Conservation (phyloP, 1,140 invertebrate genomes). For the Drosophila parabipectinata region DNA sequence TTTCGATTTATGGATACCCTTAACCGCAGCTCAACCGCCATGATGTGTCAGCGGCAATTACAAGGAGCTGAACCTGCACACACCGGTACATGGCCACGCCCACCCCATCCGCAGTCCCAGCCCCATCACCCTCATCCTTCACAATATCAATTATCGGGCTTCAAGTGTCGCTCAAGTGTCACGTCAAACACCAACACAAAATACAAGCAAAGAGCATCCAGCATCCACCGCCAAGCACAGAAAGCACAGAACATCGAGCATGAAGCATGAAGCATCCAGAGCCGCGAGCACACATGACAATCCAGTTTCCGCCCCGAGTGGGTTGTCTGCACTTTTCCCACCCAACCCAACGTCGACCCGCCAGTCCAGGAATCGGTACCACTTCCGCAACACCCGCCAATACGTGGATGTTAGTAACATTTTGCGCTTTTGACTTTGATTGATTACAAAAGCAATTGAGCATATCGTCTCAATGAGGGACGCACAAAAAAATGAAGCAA, state of each 20-base stretch:
- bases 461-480: slow-evolving; percentile 39
- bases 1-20: slow-evolving; percentile 17
- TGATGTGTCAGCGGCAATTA: slow-evolving; percentile 68
- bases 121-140: slow-evolving; percentile 18
- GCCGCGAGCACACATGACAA: slow-evolving; percentile 47
- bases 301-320: slow-evolving; percentile 36
- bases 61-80: slow-evolving; percentile 42
- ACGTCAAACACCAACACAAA: slow-evolving; percentile 69
- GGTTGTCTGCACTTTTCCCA: slow-evolving; percentile 47
- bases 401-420: slow-evolving; percentile 29
- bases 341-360: slow-evolving; percentile 1
- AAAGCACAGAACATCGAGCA: not conserved
- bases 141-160: slow-evolving; percentile 76
- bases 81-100: slow-evolving; percentile 20
- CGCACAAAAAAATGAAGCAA: slow-evolving; percentile 17
- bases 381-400: slow-evolving; percentile 1
- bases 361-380: not conserved
- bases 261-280: slow-evolving; percentile 5
- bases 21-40: slow-evolving; percentile 24
- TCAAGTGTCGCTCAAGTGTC: slow-evolving; percentile 79
- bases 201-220: slow-evolving; percentile 37
- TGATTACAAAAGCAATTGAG: slow-evolving; percentile 79
- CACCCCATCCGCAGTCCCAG: slow-evolving; percentile 6
- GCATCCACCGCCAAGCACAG: slow-evolving; percentile 5
- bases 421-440: slow-evolving; percentile 66